Evolutionary conservation across 2,888 invertebrate species (phyloP).

Genomic region (Vanessa cardui): DNA sequence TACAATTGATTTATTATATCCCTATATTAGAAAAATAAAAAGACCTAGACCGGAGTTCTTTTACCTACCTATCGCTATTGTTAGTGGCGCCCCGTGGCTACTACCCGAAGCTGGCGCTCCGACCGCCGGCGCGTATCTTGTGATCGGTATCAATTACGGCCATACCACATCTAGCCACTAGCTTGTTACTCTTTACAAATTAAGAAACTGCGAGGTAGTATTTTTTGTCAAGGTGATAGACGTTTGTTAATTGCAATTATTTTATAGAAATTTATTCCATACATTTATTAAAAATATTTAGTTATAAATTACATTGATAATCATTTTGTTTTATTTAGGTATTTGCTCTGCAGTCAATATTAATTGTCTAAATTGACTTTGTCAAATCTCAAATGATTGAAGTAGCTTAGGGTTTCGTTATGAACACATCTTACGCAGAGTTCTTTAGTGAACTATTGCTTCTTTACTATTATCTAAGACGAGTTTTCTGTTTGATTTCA

Average conservation of each 20-base stretch:
- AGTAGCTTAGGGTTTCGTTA: background rate
- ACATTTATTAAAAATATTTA: background rate
- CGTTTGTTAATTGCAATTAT: conserved; percentile 1
- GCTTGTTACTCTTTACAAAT: background rate
- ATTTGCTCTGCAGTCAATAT: background rate
- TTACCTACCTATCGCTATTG: conserved; percentile 59
- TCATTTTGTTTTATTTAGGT: background rate
- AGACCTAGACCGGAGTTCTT: conserved; percentile 60
- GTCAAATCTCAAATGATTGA: background rate
- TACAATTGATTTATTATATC: conserved; percentile 45
- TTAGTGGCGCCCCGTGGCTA: conserved; percentile 42
- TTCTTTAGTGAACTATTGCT: background rate
- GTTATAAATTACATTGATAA: background rate
- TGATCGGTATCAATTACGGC: conserved; percentile 1
- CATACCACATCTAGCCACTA: conserved; percentile 33
- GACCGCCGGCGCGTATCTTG: conserved; percentile 6
- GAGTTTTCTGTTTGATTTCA: background rate
- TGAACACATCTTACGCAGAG: background rate
- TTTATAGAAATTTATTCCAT: background rate
- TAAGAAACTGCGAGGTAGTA: background rate
- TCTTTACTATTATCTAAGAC: background rate
- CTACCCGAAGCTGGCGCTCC: conserved; percentile 18
- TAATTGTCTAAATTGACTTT: background rate
- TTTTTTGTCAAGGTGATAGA: background rate
- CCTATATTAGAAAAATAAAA: conserved; percentile 61